Base-by-base conservation (phyloP, 2,113 vertebrate species). In the Eurypyga helias region DNA sequence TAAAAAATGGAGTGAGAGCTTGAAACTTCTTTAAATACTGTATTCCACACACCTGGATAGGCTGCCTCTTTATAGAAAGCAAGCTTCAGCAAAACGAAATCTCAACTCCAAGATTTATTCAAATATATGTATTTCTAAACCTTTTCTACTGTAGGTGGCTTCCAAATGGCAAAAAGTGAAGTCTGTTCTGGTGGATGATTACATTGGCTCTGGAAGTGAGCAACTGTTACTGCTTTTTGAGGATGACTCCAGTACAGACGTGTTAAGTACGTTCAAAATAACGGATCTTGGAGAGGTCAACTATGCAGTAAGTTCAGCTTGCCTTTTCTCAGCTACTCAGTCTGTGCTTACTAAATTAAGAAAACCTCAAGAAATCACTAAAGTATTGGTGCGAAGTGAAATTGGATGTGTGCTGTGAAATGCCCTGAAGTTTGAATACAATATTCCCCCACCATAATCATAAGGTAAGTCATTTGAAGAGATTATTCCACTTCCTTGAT, bases 161-260 rank as follows among this genome's bases (percentile, higher is more conserved):
- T 98, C 97, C 38, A 98, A 97, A 64, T 99, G 99, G 99, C 98
- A 99, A 78, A 92, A 96, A 11, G 97, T 99, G 88, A 95, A 72
- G 57, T 98, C 98, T 28, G 76, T 99, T 46, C 97, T 99, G 34
- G 97, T 99, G 75, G 99, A 99, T 92, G 99, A 99, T 91, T 99
- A 99, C 87, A 48, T 98, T 94, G 97, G 98, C 89, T 98, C 79
- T 97, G 99, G 99, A 93, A 98, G 97, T 36, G 99, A 99, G 54
- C 99, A 99, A 97, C 96, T 99, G 54, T 94, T 99, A 43, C 62
- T 99, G 43, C 46, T 99, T 96, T 99, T 98, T 95, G 94, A 98
- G 62, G 97, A 98, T 71, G 83, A 90, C n/a, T 94, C 73, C 57
- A 71, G 83, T 69, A 95, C 96, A 67, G 89, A 97, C 3, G 64